Evolutionary conservation across 2,888 invertebrate species (phyloP), one percentile per base, ranked within the genome.

Genomic region (Drosophila multiciliata): DNA sequence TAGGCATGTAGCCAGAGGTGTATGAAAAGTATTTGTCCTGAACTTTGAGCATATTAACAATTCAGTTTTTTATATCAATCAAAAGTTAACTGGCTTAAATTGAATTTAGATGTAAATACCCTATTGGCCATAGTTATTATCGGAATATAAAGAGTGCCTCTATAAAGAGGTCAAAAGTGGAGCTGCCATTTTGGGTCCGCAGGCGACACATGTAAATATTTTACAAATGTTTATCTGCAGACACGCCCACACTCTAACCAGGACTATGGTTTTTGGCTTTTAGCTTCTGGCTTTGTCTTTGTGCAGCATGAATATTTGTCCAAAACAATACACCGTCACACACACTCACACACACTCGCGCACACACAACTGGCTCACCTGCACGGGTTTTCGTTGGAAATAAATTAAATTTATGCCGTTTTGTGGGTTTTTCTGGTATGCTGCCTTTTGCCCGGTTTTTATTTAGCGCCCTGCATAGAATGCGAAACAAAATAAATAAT

Each of bases 331-430:
- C 61, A 42, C 65, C 15, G 35, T 38, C 65, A 58, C 15, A 15
- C 36, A 15, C 58, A 26, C 52, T 29, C 49, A 26, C 54, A 36
- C 60, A 54, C 38, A 40, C 57, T 49, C 48, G 50, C 63, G 26
- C 50, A 50, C 48, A 54, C 15, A 57, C 57, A 54, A 42, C 29
- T 57, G 67, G 57, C 66, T 66, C 74, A 80, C 80, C 78, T 80
- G 78, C 35, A 67, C 61, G 53, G 58, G 50, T 72, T 59, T 63
- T 68, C 72, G 65, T 49, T 72, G 79, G 69, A 86, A 87, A 85
- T 85, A 87, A 85, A 85, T 85, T 81, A 85, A 81, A 85, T 87
- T 87, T 87, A 85, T 85, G 79, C 85, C 70, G 85, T 74, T 82
- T 83, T 84, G 68, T 73, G 69, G 71, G 75, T 54, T 66, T 63